Conservation (phyloP, 2,113 vertebrate species). For the Archocentrus centrarchus region DNA sequence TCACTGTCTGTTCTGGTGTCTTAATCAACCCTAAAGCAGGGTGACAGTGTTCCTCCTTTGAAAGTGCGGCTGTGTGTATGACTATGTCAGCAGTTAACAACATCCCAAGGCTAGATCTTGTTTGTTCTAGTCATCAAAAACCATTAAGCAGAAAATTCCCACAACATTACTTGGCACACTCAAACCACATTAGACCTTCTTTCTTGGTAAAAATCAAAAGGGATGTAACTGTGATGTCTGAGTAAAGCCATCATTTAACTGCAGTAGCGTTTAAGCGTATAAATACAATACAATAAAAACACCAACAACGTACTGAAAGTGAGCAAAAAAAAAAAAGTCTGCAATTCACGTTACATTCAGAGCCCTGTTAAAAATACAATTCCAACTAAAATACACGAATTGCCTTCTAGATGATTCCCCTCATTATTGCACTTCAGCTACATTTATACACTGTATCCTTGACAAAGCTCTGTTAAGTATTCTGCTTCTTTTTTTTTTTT, state of each 20-base stretch:
- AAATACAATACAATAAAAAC: constrained; percentile 23
- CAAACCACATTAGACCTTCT: constrained; percentile 40
- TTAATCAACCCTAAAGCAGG: constrained; percentile 58
- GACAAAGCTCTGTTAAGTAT: constrained; percentile 62
- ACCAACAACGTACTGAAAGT: not conserved
- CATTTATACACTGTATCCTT: constrained; percentile 54
- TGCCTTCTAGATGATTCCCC: constrained; percentile 12
- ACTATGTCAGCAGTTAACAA: constrained; percentile 54
- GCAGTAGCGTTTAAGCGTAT: not conserved
- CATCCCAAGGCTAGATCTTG: constrained; percentile 39
- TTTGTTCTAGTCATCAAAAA: constrained; percentile 65
- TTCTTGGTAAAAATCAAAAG: constrained; percentile 37
- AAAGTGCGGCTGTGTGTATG: constrained; percentile 38
- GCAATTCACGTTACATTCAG: constrained; percentile 22
- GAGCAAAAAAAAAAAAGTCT: not conserved
- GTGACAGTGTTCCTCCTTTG: constrained; percentile 55
- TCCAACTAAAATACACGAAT: constrained; percentile 13
- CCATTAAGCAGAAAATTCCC: constrained; percentile 56
- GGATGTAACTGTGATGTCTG: not conserved
- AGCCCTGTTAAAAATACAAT: constrained; percentile 20
- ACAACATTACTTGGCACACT: constrained; percentile 41
- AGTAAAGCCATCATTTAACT: constrained; percentile 27
- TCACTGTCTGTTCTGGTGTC: constrained; percentile 58
- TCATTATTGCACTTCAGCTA: constrained; percentile 57
- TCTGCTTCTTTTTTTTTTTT: constrained; percentile 43